Percentiles rank a stretch among this genome's conserved stretches.
These are phyloP conservation scores for Cheilosia impressa DNA, from an alignment of 2,888 invertebrate species.

Conservation along the genomic window DNA sequence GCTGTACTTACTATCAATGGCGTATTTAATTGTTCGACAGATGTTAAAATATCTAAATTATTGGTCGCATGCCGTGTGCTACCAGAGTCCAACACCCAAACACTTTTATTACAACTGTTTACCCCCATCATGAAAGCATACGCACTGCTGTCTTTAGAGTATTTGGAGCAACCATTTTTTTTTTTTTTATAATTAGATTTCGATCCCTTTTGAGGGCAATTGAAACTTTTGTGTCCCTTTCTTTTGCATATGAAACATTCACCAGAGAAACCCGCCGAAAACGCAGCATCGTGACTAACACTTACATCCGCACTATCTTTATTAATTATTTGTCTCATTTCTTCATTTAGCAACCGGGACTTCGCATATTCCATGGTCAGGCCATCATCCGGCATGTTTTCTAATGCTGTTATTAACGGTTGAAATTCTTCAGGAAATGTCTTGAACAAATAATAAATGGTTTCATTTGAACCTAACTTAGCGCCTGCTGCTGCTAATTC, in stretches of 20 bases:
- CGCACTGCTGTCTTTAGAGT: no score
- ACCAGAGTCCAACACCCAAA: background rate
- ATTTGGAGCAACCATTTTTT: no score
- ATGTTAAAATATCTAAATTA: slow-evolving; percentile 1
- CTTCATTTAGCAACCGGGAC: slow-evolving; percentile 43
- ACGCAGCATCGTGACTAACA: background rate
- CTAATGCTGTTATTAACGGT: slow-evolving; percentile 52
- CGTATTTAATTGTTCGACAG: slow-evolving; percentile 1
- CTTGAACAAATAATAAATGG: no score
- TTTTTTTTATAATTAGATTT: no score
- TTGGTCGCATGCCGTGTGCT: slow-evolving; percentile 16
- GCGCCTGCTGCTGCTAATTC: slow-evolving; percentile 45
- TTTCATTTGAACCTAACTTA: slow-evolving; percentile 39
- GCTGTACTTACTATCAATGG: slow-evolving; percentile 27
- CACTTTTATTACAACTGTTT: no score
- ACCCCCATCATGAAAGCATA: no score
- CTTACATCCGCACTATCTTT: slow-evolving; percentile 6
- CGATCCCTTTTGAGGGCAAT: slow-evolving; percentile 41
- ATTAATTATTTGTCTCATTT: slow-evolving; percentile 33
- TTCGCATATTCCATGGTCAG: slow-evolving; percentile 55
- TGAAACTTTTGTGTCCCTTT: slow-evolving; percentile 36
- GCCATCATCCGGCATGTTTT: slow-evolving; percentile 57
- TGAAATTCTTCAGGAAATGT: slow-evolving; percentile 51
- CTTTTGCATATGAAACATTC: no score
- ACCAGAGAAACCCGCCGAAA: no score